These are phyloP conservation scores for Cheilosia urbana DNA, from an alignment of 2,888 invertebrate genomes.

Conservation along the genomic window DNA sequence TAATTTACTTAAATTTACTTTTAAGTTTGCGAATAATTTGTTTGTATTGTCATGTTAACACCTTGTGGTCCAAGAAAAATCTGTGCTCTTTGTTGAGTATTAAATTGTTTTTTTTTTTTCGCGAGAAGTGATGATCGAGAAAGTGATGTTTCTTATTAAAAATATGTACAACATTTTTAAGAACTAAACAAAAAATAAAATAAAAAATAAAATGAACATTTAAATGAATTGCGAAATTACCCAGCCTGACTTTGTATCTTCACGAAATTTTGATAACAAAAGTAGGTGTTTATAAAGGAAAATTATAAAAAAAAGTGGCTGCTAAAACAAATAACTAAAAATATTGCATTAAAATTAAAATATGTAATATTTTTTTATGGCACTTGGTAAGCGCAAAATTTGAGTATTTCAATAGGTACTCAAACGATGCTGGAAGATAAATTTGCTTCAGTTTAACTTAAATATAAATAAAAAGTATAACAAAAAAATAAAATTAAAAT, in stretches of 20 bases:
- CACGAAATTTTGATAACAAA: slow-evolving; percentile 62
- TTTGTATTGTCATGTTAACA: slow-evolving; percentile 78
- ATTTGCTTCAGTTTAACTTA: slow-evolving; percentile 53
- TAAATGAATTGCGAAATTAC: slow-evolving; percentile 74
- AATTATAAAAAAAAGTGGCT: slow-evolving; percentile 29
- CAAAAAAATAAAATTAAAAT: slow-evolving; percentile 71
- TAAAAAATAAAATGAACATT: slow-evolving; percentile 19
- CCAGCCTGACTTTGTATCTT: slow-evolving; percentile 73
- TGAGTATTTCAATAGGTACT: slow-evolving; percentile 65
- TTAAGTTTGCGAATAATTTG: slow-evolving; percentile 59
- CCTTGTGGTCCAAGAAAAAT: slow-evolving; percentile 78
- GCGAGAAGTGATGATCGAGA: slow-evolving; percentile 57
- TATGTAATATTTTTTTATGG: slow-evolving; percentile 43
- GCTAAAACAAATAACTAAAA: slow-evolving; percentile 29
- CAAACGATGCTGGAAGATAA: slow-evolving; percentile 69
- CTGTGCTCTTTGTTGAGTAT: slow-evolving; percentile 60
- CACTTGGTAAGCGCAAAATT: slow-evolving; percentile 62
- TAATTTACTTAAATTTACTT: slow-evolving; percentile 66
- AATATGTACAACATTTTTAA: slow-evolving; percentile 27
- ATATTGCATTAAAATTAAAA: slow-evolving; percentile 61
- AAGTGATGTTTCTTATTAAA: slow-evolving; percentile 47
- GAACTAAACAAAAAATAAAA: slow-evolving; percentile 35
- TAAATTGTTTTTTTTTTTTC: slow-evolving; percentile 35
- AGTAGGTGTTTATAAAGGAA: slow-evolving; percentile 17
- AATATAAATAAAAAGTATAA: slow-evolving; percentile 42